These are phyloP conservation scores for Eulemur macaco DNA, from an alignment of 2,113 vertebrate genomes.

Conservation along the genomic window DNA sequence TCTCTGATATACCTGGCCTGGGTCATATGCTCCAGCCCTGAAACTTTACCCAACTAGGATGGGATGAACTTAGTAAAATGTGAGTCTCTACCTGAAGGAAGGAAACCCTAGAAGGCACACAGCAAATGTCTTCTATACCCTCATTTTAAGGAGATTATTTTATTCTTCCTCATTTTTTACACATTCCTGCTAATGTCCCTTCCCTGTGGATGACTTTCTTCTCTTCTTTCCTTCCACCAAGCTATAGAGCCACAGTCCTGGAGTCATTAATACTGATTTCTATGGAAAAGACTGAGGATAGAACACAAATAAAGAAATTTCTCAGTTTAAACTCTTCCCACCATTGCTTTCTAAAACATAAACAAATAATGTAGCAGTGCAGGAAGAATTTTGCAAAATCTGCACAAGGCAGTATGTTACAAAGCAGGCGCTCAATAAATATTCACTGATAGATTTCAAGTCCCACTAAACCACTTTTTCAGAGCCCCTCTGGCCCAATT, in stretches of 20 bases:
- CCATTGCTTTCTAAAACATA: background rate
- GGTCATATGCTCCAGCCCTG: background rate
- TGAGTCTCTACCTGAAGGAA: background rate
- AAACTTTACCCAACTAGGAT: too few species aligned
- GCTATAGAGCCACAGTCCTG: background rate
- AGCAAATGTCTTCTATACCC: background rate
- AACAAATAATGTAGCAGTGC: background rate
- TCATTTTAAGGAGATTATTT: background rate
- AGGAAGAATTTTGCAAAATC: conserved; percentile 44
- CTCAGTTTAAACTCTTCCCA: background rate
- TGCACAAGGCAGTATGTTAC: background rate
- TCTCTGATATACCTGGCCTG: background rate
- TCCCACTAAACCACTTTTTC: conserved; percentile 47
- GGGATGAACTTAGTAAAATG: background rate
- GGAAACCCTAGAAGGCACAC: background rate
- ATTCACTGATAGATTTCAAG: conserved; percentile 56
- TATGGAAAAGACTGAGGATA: background rate
- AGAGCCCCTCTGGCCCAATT: conserved; percentile 48
- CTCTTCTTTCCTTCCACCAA: background rate
- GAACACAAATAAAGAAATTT: background rate
- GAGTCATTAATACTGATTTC: background rate
- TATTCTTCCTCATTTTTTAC: background rate
- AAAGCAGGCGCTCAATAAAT: conserved; percentile 49
- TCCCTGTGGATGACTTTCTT: background rate
- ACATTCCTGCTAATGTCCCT: background rate